Percentiles rank a stretch among this genome's conserved stretches.
Evolutionary conservation across 2,797 vertebrate species (phyloP).

Genomic region (Uromys caudimaculatus): DNA sequence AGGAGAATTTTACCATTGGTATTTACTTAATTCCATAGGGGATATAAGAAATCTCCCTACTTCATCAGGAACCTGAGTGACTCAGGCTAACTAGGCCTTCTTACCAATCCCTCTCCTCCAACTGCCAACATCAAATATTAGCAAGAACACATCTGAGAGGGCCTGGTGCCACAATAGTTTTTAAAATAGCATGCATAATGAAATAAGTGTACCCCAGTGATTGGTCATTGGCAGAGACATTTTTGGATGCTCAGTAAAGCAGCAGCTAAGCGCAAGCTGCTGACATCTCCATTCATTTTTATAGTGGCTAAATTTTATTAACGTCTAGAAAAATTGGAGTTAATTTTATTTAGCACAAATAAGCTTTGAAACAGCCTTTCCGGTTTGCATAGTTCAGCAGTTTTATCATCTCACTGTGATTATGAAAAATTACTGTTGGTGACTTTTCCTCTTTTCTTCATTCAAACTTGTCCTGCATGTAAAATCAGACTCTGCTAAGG

Average conservation of each 20-base stretch:
- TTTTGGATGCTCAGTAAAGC: not conserved
- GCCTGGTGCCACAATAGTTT: not conserved
- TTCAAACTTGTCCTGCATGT: constrained; percentile 70
- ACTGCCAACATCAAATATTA: constrained; percentile 61
- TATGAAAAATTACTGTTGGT: constrained; percentile 65
- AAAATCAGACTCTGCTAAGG: constrained; percentile 83
- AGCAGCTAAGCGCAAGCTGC: constrained; percentile 2
- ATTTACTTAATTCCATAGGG: constrained; percentile 60
- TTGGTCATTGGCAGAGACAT: not conserved
- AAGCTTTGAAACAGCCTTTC: constrained; percentile 63
- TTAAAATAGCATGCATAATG: constrained; percentile 41
- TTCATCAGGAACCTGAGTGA: not conserved
- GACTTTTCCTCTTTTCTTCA: constrained; percentile 71
- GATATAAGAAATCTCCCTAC: not conserved
- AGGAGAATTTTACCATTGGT: constrained; percentile 39
- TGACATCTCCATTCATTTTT: constrained; percentile 36
- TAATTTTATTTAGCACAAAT: constrained; percentile 77
- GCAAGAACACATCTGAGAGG: constrained; percentile 8
- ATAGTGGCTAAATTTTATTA: constrained; percentile 31
- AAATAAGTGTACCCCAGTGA: not conserved
- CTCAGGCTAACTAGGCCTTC: constrained; percentile 21
- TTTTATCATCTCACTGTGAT: constrained; percentile 70
- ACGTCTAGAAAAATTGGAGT: constrained; percentile 72
- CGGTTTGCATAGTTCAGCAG: constrained; percentile 61
- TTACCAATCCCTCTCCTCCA: not conserved